These are phyloP conservation scores for Oryzias sinensis DNA, from an alignment of 2,797 vertebrate genomes.

Conservation along the genomic window DNA sequence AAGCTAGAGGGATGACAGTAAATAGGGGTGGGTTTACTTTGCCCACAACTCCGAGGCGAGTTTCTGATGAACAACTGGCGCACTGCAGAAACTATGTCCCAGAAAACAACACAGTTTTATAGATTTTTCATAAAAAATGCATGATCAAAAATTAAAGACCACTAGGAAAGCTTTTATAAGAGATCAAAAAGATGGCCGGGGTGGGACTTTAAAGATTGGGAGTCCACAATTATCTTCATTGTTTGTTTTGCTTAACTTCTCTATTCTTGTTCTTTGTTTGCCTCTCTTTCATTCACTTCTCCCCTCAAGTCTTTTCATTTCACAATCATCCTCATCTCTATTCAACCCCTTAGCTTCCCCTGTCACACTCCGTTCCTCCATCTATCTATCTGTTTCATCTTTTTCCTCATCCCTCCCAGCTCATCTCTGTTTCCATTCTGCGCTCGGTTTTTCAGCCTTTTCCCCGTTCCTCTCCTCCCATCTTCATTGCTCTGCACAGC, in stretches of 20 bases:
- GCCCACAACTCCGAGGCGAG: too few species aligned
- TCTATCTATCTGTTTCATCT: constrained; percentile 49
- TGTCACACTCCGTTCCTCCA: constrained; percentile 37
- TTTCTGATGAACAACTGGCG: too few species aligned
- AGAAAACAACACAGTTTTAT: too few species aligned
- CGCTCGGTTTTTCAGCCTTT: constrained; percentile 45
- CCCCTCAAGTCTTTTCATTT: constrained; percentile 46
- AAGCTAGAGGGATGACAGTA: too few species aligned
- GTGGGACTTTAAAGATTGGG: background rate
- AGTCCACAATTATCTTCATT: constrained; percentile 8
- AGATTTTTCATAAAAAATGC: too few species aligned
- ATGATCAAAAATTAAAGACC: too few species aligned
- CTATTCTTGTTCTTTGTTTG: constrained; percentile 35
- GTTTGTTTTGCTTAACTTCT: constrained; percentile 21
- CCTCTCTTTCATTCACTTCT: constrained; percentile 15
- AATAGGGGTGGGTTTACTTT: too few species aligned
- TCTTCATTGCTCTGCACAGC: constrained; percentile 68
- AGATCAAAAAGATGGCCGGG: too few species aligned
- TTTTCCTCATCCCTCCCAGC: constrained; percentile 52
- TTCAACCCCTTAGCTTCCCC: constrained; percentile 42
- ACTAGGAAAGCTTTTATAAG: too few species aligned
- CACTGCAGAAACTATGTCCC: too few species aligned
- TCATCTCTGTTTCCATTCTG: constrained; percentile 51
- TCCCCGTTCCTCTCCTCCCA: constrained; percentile 30
- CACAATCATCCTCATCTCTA: constrained; percentile 43